Evolutionary conservation across 2,797 vertebrate genomes (phyloP), one percentile per base, ranked within the genome.

Genomic region (Cryptoblepharus egeriae): DNA sequence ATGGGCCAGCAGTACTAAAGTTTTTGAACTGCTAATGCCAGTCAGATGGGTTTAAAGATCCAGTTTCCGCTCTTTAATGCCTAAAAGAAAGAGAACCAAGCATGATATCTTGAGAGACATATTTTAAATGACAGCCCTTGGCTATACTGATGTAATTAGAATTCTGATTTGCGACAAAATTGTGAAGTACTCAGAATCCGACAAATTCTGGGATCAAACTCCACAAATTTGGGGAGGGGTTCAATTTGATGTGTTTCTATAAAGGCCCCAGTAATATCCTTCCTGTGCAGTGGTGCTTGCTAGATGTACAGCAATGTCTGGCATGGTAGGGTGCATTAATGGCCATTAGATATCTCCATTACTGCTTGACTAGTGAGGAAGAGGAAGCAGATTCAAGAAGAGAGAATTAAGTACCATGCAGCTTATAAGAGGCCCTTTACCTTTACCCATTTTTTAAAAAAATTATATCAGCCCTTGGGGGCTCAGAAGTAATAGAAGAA

Each of bases 1-100:
- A 58, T 82, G 83, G 85, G 32, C 77, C 74, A 45, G 32, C 77
- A n/a, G 37, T 87, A 52, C 72, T 90, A 67, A 13, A 24, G 84
- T 79, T 71, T 75, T 64, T 86, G 80, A 5, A 83, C 77, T 68
- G n/a, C n/a, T 86, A 52, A 70, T 78, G n/a, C 65, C 76, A 78
- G 64, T 45, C 52, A 39, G 63, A 52, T 79, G 55, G 37, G 58
- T 57, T 68, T 78, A 35, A 49, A 68, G 52, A 77, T 65, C 52
- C 35, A 79, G 20, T 30, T 28, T 58, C 67, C 28, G 67, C 45
- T 67, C 45, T 77, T 49, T 67, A 67, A 8, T n/a, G 11, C 30
- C 24, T 35, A n/a, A 70, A 58, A 42, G 37, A 79, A 70, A 70
- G 55, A 39, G 18, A 24, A 7, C 28, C 15, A 67, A 18, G 49